phyloP scores from a whole-genome alignment of 1,140 invertebrate genomes.

The Luehdorfia chinensis region DNA sequence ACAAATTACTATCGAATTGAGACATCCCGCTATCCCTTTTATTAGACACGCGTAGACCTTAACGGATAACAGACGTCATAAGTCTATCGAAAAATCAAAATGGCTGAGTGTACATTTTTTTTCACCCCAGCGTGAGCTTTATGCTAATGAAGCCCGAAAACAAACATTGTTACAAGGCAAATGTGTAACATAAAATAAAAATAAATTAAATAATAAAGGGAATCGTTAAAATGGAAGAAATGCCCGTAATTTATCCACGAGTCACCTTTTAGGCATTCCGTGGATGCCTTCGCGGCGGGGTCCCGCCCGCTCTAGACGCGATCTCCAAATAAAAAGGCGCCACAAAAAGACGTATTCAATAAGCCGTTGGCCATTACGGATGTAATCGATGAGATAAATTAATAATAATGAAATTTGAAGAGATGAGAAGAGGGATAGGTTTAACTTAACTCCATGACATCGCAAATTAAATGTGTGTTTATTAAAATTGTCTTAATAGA shows the following conservation, averaged over 20 bases:
- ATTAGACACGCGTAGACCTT: conserved; percentile 48
- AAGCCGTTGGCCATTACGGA: conserved; percentile 65
- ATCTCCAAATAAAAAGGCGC: conserved; percentile 68
- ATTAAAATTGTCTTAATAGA: too few relatives aligned
- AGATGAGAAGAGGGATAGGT: conserved; percentile 16
- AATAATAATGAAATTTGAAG: conserved; percentile 55
- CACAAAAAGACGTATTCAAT: conserved; percentile 74
- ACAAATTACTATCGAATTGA: conserved; percentile 67
- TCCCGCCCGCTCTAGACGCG: conserved; percentile 62
- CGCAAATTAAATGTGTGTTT: too few relatives aligned
- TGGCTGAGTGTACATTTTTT: conserved; percentile 48
- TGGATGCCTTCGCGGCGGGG: conserved; percentile 58
- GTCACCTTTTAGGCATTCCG: conserved; percentile 73
- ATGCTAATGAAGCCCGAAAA: conserved; percentile 70
- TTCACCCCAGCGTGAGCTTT: conserved; percentile 52
- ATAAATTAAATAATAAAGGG: conserved; percentile 76
- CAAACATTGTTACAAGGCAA: conserved; percentile 72
- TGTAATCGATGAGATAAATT: conserved; percentile 49
- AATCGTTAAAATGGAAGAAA: conserved; percentile 73
- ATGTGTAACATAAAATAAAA: conserved; percentile 74
- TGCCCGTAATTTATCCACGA: conserved; percentile 63
- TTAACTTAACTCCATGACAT: too few relatives aligned
- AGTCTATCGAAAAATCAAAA: conserved; percentile 57
- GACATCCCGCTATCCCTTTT: conserved; percentile 70
- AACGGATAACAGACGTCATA: conserved; percentile 42